Evolutionary conservation across 1,140 invertebrate species (phyloP).

Genomic region (Drosophila nebulosa): DNA sequence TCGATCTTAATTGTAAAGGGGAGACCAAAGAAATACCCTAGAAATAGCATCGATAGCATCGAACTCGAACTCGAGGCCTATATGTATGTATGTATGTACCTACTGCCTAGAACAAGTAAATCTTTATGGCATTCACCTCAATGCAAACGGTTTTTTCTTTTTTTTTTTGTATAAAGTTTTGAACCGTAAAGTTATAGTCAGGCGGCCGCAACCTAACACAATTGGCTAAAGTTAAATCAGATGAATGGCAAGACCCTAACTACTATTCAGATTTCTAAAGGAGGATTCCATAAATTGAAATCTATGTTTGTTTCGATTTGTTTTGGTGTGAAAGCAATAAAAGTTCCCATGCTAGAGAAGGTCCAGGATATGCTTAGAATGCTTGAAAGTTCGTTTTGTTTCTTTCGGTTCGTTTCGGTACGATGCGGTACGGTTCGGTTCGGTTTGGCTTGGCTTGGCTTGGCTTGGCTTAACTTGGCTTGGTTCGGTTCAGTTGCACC

Average conservation of each 20-base stretch:
- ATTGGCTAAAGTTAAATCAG: not conserved
- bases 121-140: not conserved
- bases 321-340: not conserved
- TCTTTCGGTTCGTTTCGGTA: too few relatives aligned
- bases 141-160: too few relatives aligned
- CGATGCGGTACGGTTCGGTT: too few relatives aligned
- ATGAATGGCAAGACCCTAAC: not conserved
- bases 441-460: too few relatives aligned
- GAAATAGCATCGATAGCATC: too few relatives aligned
- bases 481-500: conserved; percentile 27
- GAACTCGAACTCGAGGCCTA: too few relatives aligned
- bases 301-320: too few relatives aligned
- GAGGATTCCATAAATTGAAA: too few relatives aligned
- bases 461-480: too few relatives aligned
- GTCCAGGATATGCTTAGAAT: not conserved
- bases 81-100: not conserved
- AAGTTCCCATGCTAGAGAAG: not conserved
- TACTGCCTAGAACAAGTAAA: not conserved
- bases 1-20: conserved; percentile 18
- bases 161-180: not conserved
- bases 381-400: not conserved
- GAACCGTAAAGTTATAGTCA: not conserved
- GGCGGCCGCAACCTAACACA: too few relatives aligned
- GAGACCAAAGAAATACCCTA: not conserved
- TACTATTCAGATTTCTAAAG: too few relatives aligned